phyloP scores from a whole-genome alignment of 2,888 invertebrate species.

The Apoderus coryli region DNA sequence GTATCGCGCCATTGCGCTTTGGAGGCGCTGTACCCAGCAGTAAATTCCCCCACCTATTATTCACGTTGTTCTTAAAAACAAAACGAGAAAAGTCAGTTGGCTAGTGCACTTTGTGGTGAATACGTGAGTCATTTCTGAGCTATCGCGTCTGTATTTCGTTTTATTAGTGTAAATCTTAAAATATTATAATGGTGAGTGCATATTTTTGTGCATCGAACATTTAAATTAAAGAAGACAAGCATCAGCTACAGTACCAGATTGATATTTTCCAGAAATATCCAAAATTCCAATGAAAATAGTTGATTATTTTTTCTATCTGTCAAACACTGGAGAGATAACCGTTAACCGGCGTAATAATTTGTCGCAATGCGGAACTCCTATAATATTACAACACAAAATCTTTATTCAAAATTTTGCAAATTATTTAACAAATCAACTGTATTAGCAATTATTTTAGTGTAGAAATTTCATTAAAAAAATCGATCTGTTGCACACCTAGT shows the following conservation, averaged over 20 bases:
- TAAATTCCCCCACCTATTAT: conserved; percentile 22
- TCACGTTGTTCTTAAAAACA: conserved; percentile 29
- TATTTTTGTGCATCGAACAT: conserved; percentile 22
- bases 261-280: conserved; percentile 18
- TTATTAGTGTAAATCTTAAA: conserved; percentile 29
- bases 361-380: conserved; percentile 31
- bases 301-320: too few species aligned
- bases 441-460: too few species aligned
- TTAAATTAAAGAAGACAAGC: conserved; percentile 11
- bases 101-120: conserved; percentile 30
- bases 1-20: conserved; percentile 34
- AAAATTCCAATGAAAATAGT: conserved; percentile 21
- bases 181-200: conserved; percentile 33
- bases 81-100: conserved; percentile 31
- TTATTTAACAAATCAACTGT: too few species aligned
- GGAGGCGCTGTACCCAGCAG: conserved; percentile 28
- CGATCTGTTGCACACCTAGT: conserved; percentile 24
- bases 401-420: too few species aligned
- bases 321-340: conserved; percentile 21
- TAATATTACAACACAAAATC: too few species aligned
- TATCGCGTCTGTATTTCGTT: conserved; percentile 11
- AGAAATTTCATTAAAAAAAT: too few species aligned
- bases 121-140: neutral
- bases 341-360: conserved; percentile 28
- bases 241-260: conserved; percentile 7